Percentiles rank a stretch among this genome's conserved stretches.
Evolutionary conservation across 2,797 vertebrate species (phyloP).

Genomic region (Sebastes aleutianus): DNA sequence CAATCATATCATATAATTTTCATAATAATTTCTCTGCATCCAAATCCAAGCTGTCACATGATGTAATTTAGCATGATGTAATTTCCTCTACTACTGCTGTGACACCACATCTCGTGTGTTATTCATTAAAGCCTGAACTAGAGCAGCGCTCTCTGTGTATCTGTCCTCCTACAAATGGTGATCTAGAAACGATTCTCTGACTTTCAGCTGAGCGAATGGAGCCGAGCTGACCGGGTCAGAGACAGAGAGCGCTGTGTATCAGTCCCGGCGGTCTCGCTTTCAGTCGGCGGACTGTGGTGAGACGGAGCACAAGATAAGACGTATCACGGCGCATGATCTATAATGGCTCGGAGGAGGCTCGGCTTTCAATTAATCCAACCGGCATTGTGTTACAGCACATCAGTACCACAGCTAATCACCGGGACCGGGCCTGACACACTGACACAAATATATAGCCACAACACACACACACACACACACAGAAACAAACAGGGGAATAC

Average conservation of each 20-base stretch:
- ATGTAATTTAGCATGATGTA: neutral
- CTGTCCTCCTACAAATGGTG: neutral
- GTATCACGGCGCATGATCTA: conserved; percentile 53
- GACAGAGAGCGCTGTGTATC: conserved; percentile 14
- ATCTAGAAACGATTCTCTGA: conserved; percentile 3
- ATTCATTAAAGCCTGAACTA: neutral
- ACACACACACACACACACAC: neutral
- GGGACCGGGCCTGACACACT: conserved; percentile 56
- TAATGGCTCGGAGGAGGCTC: conserved; percentile 43
- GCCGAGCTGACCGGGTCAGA: conserved; percentile 26
- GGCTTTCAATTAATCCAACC: conserved; percentile 63
- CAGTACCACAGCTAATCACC: conserved; percentile 51
- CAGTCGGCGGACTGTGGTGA: conserved; percentile 19
- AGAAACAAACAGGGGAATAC: neutral
- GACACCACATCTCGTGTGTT: neutral
- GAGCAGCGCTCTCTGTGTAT: neutral
- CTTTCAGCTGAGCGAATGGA: conserved; percentile 6
- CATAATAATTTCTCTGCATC: neutral
- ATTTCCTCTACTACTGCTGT: neutral
- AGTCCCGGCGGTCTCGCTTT: conserved; percentile 40
- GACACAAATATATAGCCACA: conserved; percentile 50
- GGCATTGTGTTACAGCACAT: conserved; percentile 62
- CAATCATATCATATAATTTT: neutral
- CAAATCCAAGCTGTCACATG: neutral
- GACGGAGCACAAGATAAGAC: conserved; percentile 54